phyloP scores from a whole-genome alignment of 1,140 invertebrate species.

The Drosophila nannoptera region DNA sequence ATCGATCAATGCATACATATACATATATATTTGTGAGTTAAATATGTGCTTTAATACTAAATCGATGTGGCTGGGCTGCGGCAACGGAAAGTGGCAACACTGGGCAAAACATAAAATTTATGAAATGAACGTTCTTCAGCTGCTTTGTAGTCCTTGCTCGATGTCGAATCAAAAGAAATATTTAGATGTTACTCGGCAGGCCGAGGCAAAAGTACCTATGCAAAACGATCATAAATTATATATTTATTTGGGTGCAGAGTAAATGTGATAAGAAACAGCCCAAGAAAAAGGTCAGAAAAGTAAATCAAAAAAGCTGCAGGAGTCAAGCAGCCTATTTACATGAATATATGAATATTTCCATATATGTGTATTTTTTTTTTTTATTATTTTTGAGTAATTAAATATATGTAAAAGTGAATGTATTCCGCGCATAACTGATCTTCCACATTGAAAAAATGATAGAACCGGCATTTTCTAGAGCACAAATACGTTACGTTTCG shows the following conservation, averaged over 20 bases:
- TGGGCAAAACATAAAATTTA: background rate
- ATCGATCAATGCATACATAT: background rate
- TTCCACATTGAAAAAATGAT: background rate
- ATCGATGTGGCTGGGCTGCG: too few relatives aligned
- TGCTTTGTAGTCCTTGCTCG: background rate
- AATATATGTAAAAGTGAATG: too few relatives aligned
- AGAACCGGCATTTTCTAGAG: background rate
- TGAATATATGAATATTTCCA: background rate
- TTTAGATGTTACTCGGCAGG: too few relatives aligned
- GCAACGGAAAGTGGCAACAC: background rate
- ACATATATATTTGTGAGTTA: slow-evolving; percentile 1
- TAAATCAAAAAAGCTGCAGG: slow-evolving; percentile 7
- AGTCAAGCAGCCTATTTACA: background rate
- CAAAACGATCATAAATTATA: background rate
- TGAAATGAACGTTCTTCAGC: background rate
- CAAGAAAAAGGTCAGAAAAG: slow-evolving; percentile 3
- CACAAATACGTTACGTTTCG: slow-evolving; percentile 5
- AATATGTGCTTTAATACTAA: background rate
- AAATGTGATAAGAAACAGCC: slow-evolving; percentile 17
- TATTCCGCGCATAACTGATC: background rate
- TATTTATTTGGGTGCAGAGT: background rate
- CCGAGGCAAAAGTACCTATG: too few relatives aligned
- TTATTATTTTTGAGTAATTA: background rate
- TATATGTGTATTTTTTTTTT: background rate
- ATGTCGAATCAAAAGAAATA: too few relatives aligned